These are phyloP conservation scores for Altica lythri DNA, from an alignment of 2,888 invertebrate genomes.

Conservation along the genomic window DNA sequence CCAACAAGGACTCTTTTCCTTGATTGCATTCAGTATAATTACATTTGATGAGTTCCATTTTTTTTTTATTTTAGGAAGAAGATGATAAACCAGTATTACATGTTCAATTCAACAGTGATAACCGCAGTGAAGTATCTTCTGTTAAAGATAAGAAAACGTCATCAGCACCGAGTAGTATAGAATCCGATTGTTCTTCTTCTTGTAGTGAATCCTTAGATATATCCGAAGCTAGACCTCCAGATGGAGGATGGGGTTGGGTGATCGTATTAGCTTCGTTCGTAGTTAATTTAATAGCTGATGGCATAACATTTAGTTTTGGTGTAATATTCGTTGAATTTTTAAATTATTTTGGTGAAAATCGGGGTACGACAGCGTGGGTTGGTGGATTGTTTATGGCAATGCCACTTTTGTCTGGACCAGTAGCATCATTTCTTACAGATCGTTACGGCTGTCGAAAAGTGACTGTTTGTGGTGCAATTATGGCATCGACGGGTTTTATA, in stretches of 20 bases:
- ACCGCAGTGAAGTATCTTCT: conserved; percentile 36
- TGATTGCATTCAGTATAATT: no score
- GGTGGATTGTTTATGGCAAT: conserved; percentile 90
- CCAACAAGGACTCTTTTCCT: no score
- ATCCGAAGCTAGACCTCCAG: conserved; percentile 75
- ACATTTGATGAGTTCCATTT: no score
- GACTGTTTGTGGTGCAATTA: conserved; percentile 76
- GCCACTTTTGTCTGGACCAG: conserved; percentile 84
- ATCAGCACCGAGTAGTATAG: conserved; percentile 49
- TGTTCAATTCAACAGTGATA: conserved; percentile 65
- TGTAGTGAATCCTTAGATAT: conserved; percentile 66
- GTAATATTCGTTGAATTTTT: conserved; percentile 86
- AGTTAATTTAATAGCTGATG: conserved; percentile 90
- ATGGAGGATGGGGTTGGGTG: conserved; percentile 94
- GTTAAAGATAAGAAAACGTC: conserved; percentile 55
- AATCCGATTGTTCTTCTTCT: conserved; percentile 46
- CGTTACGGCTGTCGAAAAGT: conserved; percentile 81
- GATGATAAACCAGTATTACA: conserved; percentile 58
- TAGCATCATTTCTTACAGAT: conserved; percentile 83
- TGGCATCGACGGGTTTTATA: conserved; percentile 78
- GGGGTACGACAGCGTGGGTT: conserved; percentile 88
- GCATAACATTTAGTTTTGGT: conserved; percentile 90
- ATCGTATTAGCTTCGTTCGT: conserved; percentile 87
- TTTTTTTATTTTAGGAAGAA: conserved; percentile 55
- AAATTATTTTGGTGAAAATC: conserved; percentile 81